Evolutionary conservation across 2,797 vertebrate species (phyloP), one percentile per base, ranked within the genome.

Genomic region (Enteromius afrohamiltoni): DNA sequence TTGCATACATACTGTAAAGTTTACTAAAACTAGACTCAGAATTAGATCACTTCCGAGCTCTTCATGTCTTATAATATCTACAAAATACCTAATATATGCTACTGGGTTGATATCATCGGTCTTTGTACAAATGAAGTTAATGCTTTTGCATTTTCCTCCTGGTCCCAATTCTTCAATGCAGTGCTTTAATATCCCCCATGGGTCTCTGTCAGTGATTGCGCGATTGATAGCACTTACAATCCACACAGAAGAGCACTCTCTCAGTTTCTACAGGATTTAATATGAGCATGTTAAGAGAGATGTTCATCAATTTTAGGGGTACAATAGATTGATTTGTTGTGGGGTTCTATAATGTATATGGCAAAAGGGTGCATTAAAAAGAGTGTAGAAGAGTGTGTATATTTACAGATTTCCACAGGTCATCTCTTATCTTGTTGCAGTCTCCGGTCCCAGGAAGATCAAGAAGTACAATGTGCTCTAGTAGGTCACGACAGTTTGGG

Each of bases 371-470:
- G 37, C 37, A 6, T 7, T 60, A 4, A 26, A 26, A 60, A 26
- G 10, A 68, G 8, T 42, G 3, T 6, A 40, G 17, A 14, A 62
- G n/a, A n/a, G n/a, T n/a, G n/a, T n/a, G 1, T 62, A 62, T 65
- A 58, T 34, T 80, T 71, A 93, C 92, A 86, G 1, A 9, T 91
- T 89, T 91, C 93, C 93, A 93, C 89, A 91, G 90, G 8, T 83
- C 5, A 71, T 92, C 84, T 88, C 93, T 86, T 51, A 64, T 88
- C 77, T 88, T 90, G 80, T 92, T 92, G 16, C 86, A n/a, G 67
- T 93, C 92, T 19, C 93, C 92, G 79, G 73, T 91, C 82, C 91
- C 93, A 87, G 91, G 92, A 81, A 93, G 86, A 71, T 93, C 92
- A 65, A 92, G 83, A 9, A 93, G 53, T 13, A 89, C 89, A 82